These are phyloP conservation scores for Galbula dea DNA, from an alignment of 2,113 vertebrate genomes.

Conservation along the genomic window DNA sequence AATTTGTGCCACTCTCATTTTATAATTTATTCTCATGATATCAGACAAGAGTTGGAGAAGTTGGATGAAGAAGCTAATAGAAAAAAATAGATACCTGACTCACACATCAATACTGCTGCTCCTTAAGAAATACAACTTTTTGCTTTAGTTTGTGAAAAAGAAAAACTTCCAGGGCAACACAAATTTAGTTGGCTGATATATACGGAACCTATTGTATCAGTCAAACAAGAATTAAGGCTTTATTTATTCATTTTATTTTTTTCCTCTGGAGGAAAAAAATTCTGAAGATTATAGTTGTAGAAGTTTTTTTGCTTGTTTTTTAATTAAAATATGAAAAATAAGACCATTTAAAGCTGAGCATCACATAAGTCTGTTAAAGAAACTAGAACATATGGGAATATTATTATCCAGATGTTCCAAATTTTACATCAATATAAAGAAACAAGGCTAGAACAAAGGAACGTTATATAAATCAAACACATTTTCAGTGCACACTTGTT, in stretches of 20 bases:
- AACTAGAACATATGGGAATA: neutral
- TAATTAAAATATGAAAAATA: neutral
- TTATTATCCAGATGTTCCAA: neutral
- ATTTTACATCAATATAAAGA: neutral
- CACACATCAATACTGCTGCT: neutral
- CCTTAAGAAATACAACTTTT: neutral
- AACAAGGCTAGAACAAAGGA: neutral
- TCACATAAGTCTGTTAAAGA: neutral
- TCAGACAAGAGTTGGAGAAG: neutral
- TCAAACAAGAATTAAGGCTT: neutral
- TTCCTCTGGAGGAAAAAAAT: neutral
- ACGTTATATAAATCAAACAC: neutral
- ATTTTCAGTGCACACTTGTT: neutral
- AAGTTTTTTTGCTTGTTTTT: accelerated
- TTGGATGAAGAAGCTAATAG: neutral
- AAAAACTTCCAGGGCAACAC: neutral
- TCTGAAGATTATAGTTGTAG: neutral
- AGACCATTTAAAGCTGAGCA: neutral
- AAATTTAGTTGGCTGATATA: neutral
- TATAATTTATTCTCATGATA: neutral
- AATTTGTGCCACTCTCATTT: neutral
- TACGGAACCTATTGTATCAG: neutral
- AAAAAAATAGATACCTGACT: neutral
- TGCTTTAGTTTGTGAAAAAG: neutral
- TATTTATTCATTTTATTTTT: too few relatives aligned